Evolutionary conservation across 2,797 vertebrate genomes (phyloP).

Genomic region (Anableps anableps): DNA sequence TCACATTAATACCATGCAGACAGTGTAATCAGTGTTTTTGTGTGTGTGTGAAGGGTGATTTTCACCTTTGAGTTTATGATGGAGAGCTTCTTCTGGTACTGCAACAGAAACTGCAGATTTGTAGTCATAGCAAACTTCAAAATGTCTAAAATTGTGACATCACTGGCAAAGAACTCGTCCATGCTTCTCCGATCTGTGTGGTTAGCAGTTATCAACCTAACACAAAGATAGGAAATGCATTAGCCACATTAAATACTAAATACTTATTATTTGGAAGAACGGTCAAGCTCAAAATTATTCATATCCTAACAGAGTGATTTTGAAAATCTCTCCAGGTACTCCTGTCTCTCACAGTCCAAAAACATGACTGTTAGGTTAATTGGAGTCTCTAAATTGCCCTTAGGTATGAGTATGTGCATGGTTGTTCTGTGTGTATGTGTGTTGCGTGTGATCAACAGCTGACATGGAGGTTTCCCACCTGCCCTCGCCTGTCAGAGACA

Average conservation of each 20-base stretch:
- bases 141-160: constrained; percentile 26
- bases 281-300: background rate
- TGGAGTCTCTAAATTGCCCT: background rate
- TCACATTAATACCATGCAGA: background rate
- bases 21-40: too few species aligned
- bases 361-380: background rate
- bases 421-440: background rate
- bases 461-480: constrained; percentile 29
- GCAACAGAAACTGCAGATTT: constrained; percentile 40
- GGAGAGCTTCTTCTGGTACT: constrained; percentile 58
- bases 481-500: constrained; percentile 53
- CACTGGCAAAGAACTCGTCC: constrained; percentile 25
- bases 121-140: constrained; percentile 52
- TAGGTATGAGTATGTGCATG: background rate
- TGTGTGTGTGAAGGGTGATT: background rate
- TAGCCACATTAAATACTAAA: background rate
- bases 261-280: background rate
- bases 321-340: too few species aligned
- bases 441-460: background rate
- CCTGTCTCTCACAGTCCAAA: background rate
- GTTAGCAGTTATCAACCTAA: constrained; percentile 52
- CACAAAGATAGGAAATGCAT: background rate
- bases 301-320: background rate
- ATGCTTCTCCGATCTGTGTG: constrained; percentile 37
- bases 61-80: constrained; percentile 55